Conservation (phyloP, 2,797 vertebrate species). For the Hypotaenidia okinawae region DNA sequence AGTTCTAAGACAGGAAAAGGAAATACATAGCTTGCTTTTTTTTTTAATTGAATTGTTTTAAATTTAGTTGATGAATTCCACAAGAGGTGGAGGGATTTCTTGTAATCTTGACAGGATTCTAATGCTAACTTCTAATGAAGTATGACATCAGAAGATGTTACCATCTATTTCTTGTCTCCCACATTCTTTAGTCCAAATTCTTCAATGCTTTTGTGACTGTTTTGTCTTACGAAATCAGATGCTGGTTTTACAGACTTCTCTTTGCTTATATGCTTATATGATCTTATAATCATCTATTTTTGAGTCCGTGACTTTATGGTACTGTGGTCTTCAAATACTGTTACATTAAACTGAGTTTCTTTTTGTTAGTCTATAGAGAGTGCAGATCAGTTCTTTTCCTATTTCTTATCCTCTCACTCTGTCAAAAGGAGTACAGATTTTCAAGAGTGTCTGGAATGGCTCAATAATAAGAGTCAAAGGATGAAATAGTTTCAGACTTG, state of each 20-base stretch:
- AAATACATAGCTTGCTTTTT: background rate
- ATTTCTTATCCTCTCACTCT: background rate
- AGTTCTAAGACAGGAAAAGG: background rate
- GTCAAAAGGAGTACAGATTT: background rate
- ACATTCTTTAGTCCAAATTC: background rate
- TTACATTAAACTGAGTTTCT: background rate
- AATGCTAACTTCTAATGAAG: background rate
- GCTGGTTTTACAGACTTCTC: background rate
- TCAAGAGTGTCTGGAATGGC: background rate
- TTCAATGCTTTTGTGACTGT: background rate
- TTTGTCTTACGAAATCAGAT: background rate
- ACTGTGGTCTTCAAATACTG: background rate
- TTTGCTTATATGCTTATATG: background rate
- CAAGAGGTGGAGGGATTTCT: background rate
- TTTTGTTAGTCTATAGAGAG: background rate
- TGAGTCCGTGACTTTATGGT: background rate
- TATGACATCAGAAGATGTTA: background rate
- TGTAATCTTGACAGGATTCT: background rate
- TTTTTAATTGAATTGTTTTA: background rate
- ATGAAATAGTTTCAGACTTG: background rate
- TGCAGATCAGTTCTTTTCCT: background rate
- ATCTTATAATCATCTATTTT: background rate
- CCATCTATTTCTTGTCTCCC: background rate
- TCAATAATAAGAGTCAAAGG: background rate
- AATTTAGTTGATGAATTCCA: background rate